Evolutionary conservation across 2,888 invertebrate species (phyloP), one percentile per base, ranked within the genome.

Genomic region (Luperina testacea): DNA sequence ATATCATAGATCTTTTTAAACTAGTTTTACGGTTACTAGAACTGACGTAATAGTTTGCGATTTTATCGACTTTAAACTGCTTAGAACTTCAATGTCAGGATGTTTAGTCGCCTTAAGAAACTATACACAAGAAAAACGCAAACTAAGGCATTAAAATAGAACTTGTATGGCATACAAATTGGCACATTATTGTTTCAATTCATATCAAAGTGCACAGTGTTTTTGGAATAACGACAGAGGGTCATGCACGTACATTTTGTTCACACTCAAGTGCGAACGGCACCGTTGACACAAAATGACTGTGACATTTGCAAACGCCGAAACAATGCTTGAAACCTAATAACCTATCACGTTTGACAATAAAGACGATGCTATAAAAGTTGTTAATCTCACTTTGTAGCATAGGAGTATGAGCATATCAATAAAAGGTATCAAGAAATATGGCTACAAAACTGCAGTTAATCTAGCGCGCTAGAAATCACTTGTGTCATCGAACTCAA

Each of bases 291-390:
- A 82, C 59, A 45, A 53, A 42, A 78, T 67, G 11, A 59, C n/a
- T 59, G 75, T 71, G 76, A 72, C 72, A 73, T 75, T 77, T 75
- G 59, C 73, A 75, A 69, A 32, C 48, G 17, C 42, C 77, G 42
- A 78, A 80, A 85, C 81, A 88, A 84, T 87, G 65, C 64, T 72
- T 59, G 24, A 64, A 57, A 78, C 72, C 71, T 71, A 72, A 69
- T 75, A 87, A 87, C 82, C 81, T 84, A 86, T 83, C 88, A 87
- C 89, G 89, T 83, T 69, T 77, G 76, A 77, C 77, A 76, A 80
- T 77, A 77, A 83, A 80, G 75, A 75, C 68, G 75, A 67, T 65
- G 73, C 70, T 78, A 64, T 85, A 77, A 76, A 88, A 78, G 68
- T 77, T 68, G 57, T 24, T 59, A 27, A 45, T 64, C 65, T 51